Evolutionary conservation across 2,113 vertebrate species (phyloP).

Genomic region (Scalopus aquaticus): DNA sequence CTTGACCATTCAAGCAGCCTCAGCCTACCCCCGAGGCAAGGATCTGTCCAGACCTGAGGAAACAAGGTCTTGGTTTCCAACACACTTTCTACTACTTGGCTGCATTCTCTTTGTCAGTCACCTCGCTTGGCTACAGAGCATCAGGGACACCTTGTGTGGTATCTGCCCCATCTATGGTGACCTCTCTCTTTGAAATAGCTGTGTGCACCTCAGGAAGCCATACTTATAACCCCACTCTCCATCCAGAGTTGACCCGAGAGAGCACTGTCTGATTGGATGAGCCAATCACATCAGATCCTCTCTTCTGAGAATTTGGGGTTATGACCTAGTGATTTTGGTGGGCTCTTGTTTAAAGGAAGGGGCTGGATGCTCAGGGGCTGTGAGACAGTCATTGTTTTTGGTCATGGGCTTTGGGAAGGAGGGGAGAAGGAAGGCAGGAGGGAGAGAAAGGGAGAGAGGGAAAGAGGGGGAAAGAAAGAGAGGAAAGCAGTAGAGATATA

Average conservation of each 20-base stretch:
- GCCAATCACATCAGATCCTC: background rate
- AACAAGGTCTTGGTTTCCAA: background rate
- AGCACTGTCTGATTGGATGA: background rate
- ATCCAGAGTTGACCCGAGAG: background rate
- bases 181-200: background rate
- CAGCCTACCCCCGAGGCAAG: background rate
- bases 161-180: background rate
- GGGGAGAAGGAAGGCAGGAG: background rate
- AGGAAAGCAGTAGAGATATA: background rate
- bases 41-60: background rate
- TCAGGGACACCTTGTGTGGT: background rate
- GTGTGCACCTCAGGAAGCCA: background rate
- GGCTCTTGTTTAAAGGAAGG: background rate
- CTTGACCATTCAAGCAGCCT: background rate
- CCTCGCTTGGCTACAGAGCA: background rate
- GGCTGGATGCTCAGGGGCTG: background rate
- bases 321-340: background rate
- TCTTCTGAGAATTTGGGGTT: background rate
- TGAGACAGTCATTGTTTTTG: background rate
- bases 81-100: background rate
- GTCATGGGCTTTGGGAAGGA: background rate
- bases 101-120: background rate
- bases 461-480: too few species aligned
- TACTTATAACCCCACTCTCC: background rate
- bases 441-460: background rate